Conservation (phyloP, 2,113 vertebrate species). For the Myanophis thanlyinensis region DNA sequence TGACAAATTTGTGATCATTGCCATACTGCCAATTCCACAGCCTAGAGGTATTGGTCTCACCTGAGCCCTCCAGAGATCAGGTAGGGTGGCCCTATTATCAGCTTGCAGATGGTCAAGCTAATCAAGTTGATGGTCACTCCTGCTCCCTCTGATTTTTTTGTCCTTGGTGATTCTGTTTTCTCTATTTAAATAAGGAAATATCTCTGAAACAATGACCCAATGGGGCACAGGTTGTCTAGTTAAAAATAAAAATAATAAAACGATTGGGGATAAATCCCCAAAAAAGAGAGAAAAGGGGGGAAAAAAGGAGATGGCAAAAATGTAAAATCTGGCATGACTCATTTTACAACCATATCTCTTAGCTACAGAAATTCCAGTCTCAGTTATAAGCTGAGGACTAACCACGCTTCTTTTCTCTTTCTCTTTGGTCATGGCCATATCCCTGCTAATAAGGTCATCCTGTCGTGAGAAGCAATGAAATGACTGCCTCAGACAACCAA, state of each 20-base stretch:
- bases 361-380: background rate
- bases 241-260: background rate
- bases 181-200: background rate
- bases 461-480: background rate
- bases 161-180: background rate
- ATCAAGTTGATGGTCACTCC: background rate
- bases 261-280: background rate
- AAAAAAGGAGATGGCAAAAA: background rate
- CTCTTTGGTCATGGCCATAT: background rate
- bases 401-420: background rate
- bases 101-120: background rate
- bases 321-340: background rate
- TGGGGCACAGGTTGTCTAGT: background rate
- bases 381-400: background rate
- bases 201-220: background rate
- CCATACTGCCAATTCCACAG: background rate
- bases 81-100: background rate
- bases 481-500: background rate
- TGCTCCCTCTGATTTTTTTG: background rate
- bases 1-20: background rate
- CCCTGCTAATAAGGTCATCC: background rate
- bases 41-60: background rate
- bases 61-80: background rate
- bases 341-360: background rate
- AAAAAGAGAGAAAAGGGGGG: too few species aligned